These are phyloP conservation scores for Craniophora ligustri DNA, from an alignment of 2,888 invertebrate species.

Conservation along the genomic window DNA sequence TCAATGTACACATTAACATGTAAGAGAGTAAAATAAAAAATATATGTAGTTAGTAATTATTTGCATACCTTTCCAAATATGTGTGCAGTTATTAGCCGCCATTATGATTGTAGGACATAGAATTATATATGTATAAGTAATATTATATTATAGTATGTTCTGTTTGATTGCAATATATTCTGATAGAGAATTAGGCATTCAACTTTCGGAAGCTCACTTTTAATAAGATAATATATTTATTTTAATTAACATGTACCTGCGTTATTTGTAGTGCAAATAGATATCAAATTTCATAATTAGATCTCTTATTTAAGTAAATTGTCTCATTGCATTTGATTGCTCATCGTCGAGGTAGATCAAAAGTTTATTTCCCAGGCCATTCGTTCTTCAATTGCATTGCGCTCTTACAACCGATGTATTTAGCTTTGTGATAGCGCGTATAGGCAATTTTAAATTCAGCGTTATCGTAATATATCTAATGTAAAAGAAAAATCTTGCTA, in stretches of 20 bases:
- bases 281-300: constrained; percentile 21
- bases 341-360: constrained; percentile 52
- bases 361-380: constrained; percentile 46
- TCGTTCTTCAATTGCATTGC: constrained; percentile 31
- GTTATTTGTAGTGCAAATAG: constrained; percentile 40
- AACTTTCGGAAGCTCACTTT: constrained; percentile 47
- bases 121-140: constrained; percentile 13
- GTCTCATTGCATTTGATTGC: constrained; percentile 38
- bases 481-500: constrained; percentile 40
- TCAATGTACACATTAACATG: constrained; percentile 69
- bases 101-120: constrained; percentile 36
- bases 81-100: constrained; percentile 63
- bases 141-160: constrained; percentile 11
- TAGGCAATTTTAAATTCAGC: constrained; percentile 33
- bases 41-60: constrained; percentile 56
- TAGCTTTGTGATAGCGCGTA: constrained; percentile 20
- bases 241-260: constrained; percentile 16
- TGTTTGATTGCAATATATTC: constrained; percentile 25
- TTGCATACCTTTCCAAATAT: constrained; percentile 71
- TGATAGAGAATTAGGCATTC: constrained; percentile 43
- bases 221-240: constrained; percentile 8
- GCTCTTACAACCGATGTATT: constrained; percentile 22
- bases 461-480: constrained; percentile 31
- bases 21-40: constrained; percentile 74
- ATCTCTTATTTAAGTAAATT: constrained; percentile 36